These are phyloP conservation scores for Salvelinus alpinus DNA, from an alignment of 2,113 vertebrate genomes.

Conservation along the genomic window DNA sequence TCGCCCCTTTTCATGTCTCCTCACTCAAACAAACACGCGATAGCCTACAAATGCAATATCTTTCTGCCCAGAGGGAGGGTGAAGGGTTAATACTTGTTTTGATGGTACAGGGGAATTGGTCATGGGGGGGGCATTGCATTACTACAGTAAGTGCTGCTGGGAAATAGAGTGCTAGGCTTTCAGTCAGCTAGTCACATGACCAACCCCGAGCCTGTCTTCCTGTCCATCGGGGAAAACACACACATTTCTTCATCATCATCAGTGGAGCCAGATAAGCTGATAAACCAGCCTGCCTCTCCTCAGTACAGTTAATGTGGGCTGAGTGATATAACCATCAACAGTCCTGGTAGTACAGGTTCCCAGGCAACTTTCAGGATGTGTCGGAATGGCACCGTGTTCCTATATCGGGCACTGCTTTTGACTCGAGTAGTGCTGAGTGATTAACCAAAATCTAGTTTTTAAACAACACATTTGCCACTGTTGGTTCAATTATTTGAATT, in stretches of 20 bases:
- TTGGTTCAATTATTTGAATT: too few species aligned
- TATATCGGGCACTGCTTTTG: too few species aligned
- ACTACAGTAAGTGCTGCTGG: slow-evolving; percentile 59
- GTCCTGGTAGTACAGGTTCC: too few species aligned
- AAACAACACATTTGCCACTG: too few species aligned
- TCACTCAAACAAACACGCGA: background rate
- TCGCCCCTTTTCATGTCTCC: background rate
- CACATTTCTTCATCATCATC: background rate
- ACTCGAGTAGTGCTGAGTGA: too few species aligned
- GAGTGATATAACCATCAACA: too few species aligned
- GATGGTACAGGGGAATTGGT: slow-evolving; percentile 26
- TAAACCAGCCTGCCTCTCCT: background rate
- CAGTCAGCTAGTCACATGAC: slow-evolving; percentile 60
- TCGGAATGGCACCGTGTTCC: too few species aligned
- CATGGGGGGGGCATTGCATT: slow-evolving; percentile 30
- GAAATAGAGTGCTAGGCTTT: slow-evolving; percentile 56
- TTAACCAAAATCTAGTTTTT: too few species aligned
- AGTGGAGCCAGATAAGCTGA: slow-evolving; percentile 5
- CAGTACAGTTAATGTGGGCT: background rate
- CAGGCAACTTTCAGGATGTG: too few species aligned
- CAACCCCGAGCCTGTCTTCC: background rate
- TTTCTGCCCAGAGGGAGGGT: slow-evolving; percentile 41
- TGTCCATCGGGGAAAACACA: background rate
- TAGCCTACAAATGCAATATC: slow-evolving; percentile 36
- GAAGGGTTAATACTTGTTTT: too few species aligned